Evolutionary conservation across 37 sponge, comb jelly and placozoan genomes (phyloP), one percentile per base, ranked within the genome.

Genomic region (Crambe crambe): DNA sequence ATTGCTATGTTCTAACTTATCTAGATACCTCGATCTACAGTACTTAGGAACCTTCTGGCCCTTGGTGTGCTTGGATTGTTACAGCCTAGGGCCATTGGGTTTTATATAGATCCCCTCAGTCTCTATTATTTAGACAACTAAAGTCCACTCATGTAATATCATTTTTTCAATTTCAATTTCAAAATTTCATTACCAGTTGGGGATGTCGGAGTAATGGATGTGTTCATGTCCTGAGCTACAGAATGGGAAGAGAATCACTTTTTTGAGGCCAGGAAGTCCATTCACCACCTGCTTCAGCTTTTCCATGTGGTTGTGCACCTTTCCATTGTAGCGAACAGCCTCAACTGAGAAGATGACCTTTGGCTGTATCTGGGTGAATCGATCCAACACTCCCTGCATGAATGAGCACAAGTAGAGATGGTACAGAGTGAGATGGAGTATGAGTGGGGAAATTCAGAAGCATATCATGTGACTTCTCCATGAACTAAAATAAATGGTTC

Each of bases 291-390:
- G 77, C 62, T 56, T 74, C 58, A 98, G 85, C 72, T 96, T 98
- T 23, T 89, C 84, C 77, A 93, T 23, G 64, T 98, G 96, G 56
- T 78, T 63, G 51, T 91, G 92, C 0, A 39, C 38, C 80, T 92
- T 93, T 35, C 67, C 79, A 77, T 98, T 98, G 76, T 98, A 98
- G 72, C 88, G 65, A 29, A 98, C 99, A 41, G 95, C 99, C 70
- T 98, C 96, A 57, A 98, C 99, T 34, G 99, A 96, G 84, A 98
- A 98, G 51, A 98, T 83, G 30, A 98, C 85, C 77, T 94, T 98
- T 1, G 99, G 99, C 56, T 87, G 86, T 56, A 98, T 89, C 83
- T 98, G 99, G 0, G 76, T 47, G 73, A 98, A 95, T 57, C 99
- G 56, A 57, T 87, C 96, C 78, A 98, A 74, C 22, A 98, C 99